Conservation (phyloP, 2,113 vertebrate species). For the Serinus canaria region DNA sequence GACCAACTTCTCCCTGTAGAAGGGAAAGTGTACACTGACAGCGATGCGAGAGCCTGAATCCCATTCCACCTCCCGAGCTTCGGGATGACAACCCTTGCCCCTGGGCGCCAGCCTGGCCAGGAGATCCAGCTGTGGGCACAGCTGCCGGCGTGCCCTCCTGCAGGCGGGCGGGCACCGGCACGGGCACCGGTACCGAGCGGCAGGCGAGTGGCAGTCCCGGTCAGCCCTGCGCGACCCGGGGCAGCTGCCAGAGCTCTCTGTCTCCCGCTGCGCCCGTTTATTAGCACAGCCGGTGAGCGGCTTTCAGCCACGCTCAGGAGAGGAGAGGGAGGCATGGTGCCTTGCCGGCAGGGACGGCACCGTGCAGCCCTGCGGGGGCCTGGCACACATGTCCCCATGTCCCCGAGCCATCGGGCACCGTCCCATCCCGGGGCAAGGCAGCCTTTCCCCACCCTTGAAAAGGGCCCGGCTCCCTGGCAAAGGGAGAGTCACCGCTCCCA, state of each 20-base stretch:
- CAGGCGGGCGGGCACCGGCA: no score
- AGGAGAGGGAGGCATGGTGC: background rate
- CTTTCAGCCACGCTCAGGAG: background rate
- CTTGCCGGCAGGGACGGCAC: accelerated
- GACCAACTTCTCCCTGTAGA: background rate
- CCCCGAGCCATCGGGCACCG: background rate
- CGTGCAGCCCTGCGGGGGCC: background rate
- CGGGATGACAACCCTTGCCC: accelerated
- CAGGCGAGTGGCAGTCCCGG: background rate
- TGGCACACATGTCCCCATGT: accelerated
- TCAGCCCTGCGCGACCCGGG: background rate
- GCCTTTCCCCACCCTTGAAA: background rate
- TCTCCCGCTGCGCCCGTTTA: background rate
- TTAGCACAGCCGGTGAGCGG: background rate
- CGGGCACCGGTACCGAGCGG: background rate
- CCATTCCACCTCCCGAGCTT: background rate
- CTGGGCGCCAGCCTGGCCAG: accelerated
- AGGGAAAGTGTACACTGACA: background rate
- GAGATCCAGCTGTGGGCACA: background rate
- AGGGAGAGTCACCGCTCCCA: accelerated
- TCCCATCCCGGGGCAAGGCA: background rate
- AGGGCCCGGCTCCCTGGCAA: background rate
- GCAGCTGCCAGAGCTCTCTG: constrained; percentile 30
- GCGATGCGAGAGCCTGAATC: background rate
- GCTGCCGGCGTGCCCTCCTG: background rate